phyloP scores from a whole-genome alignment of 1,140 invertebrate species.

The Drosophila carrolli region DNA sequence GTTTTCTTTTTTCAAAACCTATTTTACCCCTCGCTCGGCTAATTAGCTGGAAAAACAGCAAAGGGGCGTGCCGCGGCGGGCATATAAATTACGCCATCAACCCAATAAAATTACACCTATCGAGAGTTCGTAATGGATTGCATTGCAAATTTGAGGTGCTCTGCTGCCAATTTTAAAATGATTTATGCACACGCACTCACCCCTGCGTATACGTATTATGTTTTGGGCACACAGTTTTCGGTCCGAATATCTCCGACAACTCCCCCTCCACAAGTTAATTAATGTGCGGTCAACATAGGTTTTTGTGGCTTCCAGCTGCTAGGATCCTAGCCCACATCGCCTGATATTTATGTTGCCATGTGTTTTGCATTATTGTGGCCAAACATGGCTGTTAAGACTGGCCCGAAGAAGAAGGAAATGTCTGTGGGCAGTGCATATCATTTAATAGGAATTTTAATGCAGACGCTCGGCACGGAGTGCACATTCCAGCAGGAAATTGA shows the following conservation, averaged over 20 bases:
- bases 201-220: slow-evolving; percentile 50
- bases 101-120: slow-evolving; percentile 58
- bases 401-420: slow-evolving; percentile 8
- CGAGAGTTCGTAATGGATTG: slow-evolving; percentile 37
- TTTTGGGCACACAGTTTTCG: slow-evolving; percentile 11
- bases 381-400: slow-evolving; percentile 12
- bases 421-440: slow-evolving; percentile 33
- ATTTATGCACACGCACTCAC: slow-evolving; percentile 30
- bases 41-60: slow-evolving; percentile 61
- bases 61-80: slow-evolving; percentile 42
- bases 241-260: not conserved
- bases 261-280: slow-evolving; percentile 52
- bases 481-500: slow-evolving; percentile 51
- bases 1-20: not conserved
- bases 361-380: slow-evolving; percentile 38
- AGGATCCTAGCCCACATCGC: not conserved
- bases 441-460: slow-evolving; percentile 61
- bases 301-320: slow-evolving; percentile 51
- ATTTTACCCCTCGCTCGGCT: slow-evolving; percentile 23
- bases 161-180: slow-evolving; percentile 58
- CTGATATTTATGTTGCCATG: slow-evolving; percentile 30
- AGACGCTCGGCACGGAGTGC: slow-evolving; percentile 11
- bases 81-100: slow-evolving; percentile 47
- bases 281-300: slow-evolving; percentile 66
- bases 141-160: slow-evolving; percentile 37